phyloP scores from a whole-genome alignment of 1,140 invertebrate species.

The Sarcophaga bullata region DNA sequence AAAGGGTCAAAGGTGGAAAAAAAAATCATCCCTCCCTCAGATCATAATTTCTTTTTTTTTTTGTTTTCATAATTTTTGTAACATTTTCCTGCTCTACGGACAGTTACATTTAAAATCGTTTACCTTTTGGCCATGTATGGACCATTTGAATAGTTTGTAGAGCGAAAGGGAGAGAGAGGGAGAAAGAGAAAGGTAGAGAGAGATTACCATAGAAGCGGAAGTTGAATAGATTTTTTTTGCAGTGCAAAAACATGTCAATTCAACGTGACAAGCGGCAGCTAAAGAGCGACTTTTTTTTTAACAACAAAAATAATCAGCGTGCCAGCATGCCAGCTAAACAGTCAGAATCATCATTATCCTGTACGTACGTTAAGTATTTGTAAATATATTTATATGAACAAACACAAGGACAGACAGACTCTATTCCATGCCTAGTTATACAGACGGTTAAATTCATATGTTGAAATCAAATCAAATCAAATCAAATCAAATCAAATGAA shows the following conservation, averaged over 20 bases:
- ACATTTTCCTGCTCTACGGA: background rate
- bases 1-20: constrained; percentile 14
- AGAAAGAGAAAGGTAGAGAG: background rate
- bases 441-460: no score
- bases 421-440: no score
- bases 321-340: no score
- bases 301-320: no score
- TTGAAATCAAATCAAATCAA: no score
- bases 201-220: constrained; percentile 6
- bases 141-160: background rate
- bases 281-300: no score
- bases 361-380: no score
- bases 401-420: no score
- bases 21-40: background rate
- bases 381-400: no score
- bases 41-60: background rate
- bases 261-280: background rate
- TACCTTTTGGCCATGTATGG: background rate
- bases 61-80: background rate
- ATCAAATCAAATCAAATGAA: no score
- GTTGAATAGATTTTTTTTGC: background rate
- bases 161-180: background rate
- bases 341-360: no score
- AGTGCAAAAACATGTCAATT: constrained; percentile 2
- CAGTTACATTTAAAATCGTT: no score